A percentile compares a stretch with the other conserved stretches of the same genome.
phyloP scores from a whole-genome alignment of 2,113 vertebrate genomes.

The Corythornis madagascariensis region DNA sequence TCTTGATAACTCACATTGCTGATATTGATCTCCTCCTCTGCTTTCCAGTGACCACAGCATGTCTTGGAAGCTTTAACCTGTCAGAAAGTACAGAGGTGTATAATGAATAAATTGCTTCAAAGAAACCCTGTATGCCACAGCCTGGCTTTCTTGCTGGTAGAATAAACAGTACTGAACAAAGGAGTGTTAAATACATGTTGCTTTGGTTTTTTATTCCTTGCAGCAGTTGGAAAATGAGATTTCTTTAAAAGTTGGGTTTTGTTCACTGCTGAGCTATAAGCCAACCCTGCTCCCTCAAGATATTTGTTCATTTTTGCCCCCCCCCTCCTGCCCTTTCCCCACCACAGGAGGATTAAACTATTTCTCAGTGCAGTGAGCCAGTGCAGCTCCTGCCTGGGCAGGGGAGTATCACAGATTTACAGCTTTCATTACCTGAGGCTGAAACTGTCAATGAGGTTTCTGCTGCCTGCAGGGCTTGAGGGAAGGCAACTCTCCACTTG shows the following conservation, averaged over 20 bases:
- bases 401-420: slow-evolving; percentile 45
- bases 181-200: neutral
- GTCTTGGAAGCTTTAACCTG: neutral
- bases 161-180: neutral
- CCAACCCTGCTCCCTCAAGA: neutral
- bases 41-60: neutral
- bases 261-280: neutral
- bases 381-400: neutral
- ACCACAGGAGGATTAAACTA: slow-evolving; percentile 58
- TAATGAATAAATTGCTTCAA: neutral
- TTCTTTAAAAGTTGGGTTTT: neutral
- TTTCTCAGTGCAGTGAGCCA: slow-evolving; percentile 60
- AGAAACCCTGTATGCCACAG: neutral
- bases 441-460: slow-evolving; percentile 47
- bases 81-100: neutral
- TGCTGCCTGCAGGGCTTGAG: neutral
- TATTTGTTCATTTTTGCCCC: neutral
- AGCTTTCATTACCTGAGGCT: slow-evolving; percentile 60
- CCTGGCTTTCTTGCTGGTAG: neutral
- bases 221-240: neutral
- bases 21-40: neutral
- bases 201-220: neutral
- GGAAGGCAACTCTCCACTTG: neutral
- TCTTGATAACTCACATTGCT: neutral
- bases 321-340: neutral